Evolutionary conservation across 2,888 invertebrate species (phyloP).

Genomic region (Ectemnius lituratus): DNA sequence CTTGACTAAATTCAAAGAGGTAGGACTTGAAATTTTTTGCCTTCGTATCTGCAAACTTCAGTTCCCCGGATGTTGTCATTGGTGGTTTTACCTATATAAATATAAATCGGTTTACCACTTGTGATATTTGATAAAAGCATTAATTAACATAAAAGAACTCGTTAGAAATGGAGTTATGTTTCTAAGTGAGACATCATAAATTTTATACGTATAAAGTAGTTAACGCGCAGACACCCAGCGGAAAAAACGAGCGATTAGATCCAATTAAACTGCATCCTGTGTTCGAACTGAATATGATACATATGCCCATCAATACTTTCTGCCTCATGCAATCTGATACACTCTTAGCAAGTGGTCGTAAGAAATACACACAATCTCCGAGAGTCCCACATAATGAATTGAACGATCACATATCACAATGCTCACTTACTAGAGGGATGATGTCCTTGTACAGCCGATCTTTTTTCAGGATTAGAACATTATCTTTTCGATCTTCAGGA

Average conservation of each 20-base stretch:
- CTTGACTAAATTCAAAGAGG: conserved; percentile 90
- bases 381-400: not conserved
- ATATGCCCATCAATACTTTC: conserved; percentile 54
- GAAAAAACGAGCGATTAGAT: conserved; percentile 54
- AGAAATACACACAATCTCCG: conserved; percentile 39
- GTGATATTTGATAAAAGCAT: too few relatives aligned
- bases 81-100: conserved; percentile 80
- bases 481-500: conserved; percentile 89
- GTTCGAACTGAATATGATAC: conserved; percentile 53
- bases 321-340: conserved; percentile 62
- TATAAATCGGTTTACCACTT: too few relatives aligned
- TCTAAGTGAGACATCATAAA: too few relatives aligned
- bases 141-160: too few relatives aligned
- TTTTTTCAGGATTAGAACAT: conserved; percentile 84
- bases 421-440: conserved; percentile 70
- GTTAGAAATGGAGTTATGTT: too few relatives aligned
- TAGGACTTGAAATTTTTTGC: conserved; percentile 86
- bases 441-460: conserved; percentile 76
- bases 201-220: not conserved
- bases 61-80: conserved; percentile 85
- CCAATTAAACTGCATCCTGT: conserved; percentile 72
- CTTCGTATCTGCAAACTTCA: conserved; percentile 87
- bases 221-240: conserved; percentile 5
- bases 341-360: conserved; percentile 42
- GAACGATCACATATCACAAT: not conserved